A percentile compares a stretch with the other conserved stretches of the same genome.
Evolutionary conservation across 2,888 invertebrate species (phyloP).

Genomic region (Lepidochrysops patricia): DNA sequence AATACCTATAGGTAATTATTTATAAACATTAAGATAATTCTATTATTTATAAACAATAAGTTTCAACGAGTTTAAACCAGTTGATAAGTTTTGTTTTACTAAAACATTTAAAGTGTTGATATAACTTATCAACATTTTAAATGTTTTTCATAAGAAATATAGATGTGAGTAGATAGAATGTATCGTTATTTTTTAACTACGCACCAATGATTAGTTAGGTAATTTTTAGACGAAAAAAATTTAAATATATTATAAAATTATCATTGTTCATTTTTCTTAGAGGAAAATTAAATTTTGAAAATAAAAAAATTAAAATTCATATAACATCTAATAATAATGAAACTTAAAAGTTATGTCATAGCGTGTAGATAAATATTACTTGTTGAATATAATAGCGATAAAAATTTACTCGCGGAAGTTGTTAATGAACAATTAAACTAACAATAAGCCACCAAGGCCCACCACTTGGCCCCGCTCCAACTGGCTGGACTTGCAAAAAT

Average conservation of each 20-base stretch:
- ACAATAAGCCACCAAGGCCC: conserved; percentile 46
- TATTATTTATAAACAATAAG: neutral
- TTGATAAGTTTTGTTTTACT: neutral
- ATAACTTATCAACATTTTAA: neutral
- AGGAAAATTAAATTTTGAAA: neutral
- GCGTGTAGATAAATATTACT: neutral
- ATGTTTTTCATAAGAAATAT: no score
- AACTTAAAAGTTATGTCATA: neutral
- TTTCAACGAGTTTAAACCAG: neutral
- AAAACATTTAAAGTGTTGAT: neutral
- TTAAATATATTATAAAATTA: neutral
- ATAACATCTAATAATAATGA: neutral
- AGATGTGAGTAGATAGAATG: no score
- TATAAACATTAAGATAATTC: neutral
- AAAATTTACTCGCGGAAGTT: neutral
- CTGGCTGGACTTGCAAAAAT: neutral
- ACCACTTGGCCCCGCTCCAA: conserved; percentile 21
- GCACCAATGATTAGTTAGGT: neutral
- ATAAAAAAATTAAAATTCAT: no score
- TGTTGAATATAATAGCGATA: neutral
- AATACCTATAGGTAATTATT: neutral
- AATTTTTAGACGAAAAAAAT: neutral
- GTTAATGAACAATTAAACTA: conserved; percentile 20
- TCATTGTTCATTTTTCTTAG: neutral
- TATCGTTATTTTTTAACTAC: neutral